Evolutionary conservation across 2,113 vertebrate species (phyloP).

Genomic region (Pelobates fuscus): DNA sequence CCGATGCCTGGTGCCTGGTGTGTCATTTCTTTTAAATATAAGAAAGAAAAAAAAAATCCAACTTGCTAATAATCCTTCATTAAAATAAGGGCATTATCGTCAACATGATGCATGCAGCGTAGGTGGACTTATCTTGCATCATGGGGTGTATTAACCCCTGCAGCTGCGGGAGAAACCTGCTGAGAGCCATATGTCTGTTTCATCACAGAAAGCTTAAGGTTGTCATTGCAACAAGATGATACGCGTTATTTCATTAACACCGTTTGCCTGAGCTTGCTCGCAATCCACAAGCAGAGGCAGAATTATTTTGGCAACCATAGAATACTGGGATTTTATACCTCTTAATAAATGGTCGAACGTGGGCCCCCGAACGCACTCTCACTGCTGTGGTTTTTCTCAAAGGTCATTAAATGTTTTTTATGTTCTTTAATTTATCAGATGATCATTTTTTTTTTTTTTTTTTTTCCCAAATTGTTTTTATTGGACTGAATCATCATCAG

Average conservation of each 20-base stretch:
- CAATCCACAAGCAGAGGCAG: background rate
- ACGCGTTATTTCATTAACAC: conserved; percentile 21
- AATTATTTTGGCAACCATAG: conserved; percentile 10
- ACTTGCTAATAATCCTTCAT: no score
- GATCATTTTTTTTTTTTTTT: background rate
- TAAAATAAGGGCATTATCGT: no score
- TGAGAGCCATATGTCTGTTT: background rate
- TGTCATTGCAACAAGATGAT: background rate
- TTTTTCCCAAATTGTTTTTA: background rate
- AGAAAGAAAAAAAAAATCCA: no score
- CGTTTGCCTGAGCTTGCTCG: conserved; percentile 27
- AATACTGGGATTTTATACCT: background rate
- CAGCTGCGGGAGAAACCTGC: background rate
- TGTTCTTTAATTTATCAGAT: background rate
- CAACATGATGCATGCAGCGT: background rate
- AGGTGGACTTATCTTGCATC: background rate
- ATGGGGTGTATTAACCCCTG: conserved; percentile 2
- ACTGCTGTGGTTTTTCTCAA: background rate
- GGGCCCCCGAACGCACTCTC: background rate
- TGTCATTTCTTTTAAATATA: no score
- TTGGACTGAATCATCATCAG: conserved; percentile 1
- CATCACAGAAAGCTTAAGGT: background rate
- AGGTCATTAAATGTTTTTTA: background rate
- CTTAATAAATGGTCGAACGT: background rate
- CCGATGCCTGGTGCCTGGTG: no score